These are phyloP conservation scores for Drosophila asahinai DNA, from an alignment of 1,140 invertebrate species.

Conservation along the genomic window DNA sequence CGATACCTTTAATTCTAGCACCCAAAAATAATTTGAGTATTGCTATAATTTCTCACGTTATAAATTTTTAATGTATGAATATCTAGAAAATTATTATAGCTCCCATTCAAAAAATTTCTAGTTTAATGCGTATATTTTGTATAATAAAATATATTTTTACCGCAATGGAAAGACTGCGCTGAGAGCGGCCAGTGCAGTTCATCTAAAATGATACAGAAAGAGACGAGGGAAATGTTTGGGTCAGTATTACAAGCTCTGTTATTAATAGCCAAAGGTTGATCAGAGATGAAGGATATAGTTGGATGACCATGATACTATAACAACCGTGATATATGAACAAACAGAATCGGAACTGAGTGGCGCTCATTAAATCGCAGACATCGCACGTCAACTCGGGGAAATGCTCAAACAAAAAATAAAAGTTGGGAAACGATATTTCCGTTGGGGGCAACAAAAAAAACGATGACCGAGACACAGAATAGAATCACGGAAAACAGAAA, in stretches of 20 bases:
- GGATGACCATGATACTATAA: constrained; percentile 38
- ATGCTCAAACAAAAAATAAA: constrained; percentile 44
- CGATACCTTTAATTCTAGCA: background rate
- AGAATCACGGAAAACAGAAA: constrained; percentile 50
- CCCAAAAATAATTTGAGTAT: background rate
- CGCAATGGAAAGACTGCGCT: constrained; percentile 72
- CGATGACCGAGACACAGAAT: constrained; percentile 36
- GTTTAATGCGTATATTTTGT: constrained; percentile 10
- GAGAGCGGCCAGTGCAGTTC: constrained; percentile 66
- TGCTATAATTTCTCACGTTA: background rate
- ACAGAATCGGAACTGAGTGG: constrained; percentile 47
- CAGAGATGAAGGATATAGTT: constrained; percentile 38
- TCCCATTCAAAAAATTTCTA: background rate
- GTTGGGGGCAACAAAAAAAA: constrained; percentile 19
- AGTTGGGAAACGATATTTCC: constrained; percentile 73
- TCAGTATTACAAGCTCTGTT: constrained; percentile 48
- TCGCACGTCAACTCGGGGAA: constrained; percentile 39
- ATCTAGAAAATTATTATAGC: no score
- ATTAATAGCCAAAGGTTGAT: constrained; percentile 46
- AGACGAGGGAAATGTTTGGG: constrained; percentile 40
- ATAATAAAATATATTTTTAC: constrained; percentile 51
- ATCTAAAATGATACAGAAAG: constrained; percentile 71
- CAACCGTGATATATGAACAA: constrained; percentile 33
- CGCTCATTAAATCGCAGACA: constrained; percentile 62
- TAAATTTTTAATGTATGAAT: no score